Conservation (phyloP, 2,797 vertebrate species). For the Clarias pachynema region DNA sequence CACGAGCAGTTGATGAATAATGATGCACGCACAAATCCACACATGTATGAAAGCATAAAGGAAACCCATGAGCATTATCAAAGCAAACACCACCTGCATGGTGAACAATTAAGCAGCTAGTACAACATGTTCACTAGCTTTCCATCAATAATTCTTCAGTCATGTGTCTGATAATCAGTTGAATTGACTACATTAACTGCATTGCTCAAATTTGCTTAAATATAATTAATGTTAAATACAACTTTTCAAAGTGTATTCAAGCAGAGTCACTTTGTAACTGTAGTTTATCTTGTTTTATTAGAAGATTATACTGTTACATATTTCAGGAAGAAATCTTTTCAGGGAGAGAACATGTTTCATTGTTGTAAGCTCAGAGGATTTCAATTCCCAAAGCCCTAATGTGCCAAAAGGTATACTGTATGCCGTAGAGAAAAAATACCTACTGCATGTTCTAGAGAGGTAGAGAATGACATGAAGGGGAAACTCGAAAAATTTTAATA, state of each 20-base stretch:
- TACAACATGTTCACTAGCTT: background rate
- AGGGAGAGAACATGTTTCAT: background rate
- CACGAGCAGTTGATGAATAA: background rate
- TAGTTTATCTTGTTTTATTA: background rate
- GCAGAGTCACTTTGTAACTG: background rate
- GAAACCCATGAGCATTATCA: background rate
- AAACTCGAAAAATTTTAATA: no score
- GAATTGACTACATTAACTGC: background rate
- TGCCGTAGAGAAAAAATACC: background rate
- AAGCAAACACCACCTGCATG: background rate
- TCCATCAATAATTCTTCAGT: background rate
- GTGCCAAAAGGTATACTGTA: background rate
- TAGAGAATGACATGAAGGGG: background rate
- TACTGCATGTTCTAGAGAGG: background rate
- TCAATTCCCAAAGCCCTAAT: background rate
- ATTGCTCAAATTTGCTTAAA: background rate
- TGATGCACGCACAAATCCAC: background rate
- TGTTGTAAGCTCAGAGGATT: background rate
- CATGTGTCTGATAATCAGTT: background rate
- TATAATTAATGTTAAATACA: background rate
- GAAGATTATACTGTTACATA: background rate
- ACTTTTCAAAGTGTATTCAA: background rate
- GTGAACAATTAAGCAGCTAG: background rate
- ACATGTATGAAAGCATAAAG: background rate
- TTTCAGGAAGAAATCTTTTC: background rate